Conservation (phyloP, 2,113 vertebrate genomes). For the Lepidothrix coronata region DNA sequence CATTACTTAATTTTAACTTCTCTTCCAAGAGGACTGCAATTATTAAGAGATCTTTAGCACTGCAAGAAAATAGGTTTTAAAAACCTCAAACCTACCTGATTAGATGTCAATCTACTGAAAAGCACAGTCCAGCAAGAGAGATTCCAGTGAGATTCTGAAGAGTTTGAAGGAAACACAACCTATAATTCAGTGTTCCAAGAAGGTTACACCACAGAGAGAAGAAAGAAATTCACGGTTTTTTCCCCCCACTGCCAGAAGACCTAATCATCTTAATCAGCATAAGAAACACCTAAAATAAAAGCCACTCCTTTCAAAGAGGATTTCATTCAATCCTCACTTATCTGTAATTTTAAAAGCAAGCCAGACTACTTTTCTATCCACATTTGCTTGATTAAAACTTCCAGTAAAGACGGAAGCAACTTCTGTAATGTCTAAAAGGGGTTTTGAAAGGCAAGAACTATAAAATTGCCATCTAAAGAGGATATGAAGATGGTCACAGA, state of each 20-base stretch:
- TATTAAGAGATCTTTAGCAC: neutral
- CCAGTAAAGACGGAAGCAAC: neutral
- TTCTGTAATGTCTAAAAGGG: neutral
- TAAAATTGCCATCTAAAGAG: neutral
- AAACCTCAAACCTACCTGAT: neutral
- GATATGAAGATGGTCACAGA: neutral
- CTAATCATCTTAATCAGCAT: neutral
- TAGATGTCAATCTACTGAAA: neutral
- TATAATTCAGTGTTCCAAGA: neutral
- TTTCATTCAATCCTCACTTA: neutral
- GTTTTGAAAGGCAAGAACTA: neutral
- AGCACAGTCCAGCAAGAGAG: neutral
- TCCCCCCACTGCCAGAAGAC: neutral
- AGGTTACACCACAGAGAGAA: neutral
- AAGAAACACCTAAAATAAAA: conserved; percentile 19
- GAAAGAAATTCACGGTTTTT: neutral
- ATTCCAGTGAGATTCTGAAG: neutral
- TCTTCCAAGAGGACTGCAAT: neutral
- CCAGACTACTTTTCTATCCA: neutral
- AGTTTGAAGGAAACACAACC: neutral
- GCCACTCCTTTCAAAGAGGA: neutral
- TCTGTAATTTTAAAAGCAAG: neutral
- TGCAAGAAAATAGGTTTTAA: neutral
- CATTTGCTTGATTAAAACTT: neutral
- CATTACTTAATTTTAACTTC: neutral